Evolutionary conservation across 1,140 invertebrate species (phyloP), one percentile per base, ranked within the genome.

Genomic region (Ooceraea biroi): DNA sequence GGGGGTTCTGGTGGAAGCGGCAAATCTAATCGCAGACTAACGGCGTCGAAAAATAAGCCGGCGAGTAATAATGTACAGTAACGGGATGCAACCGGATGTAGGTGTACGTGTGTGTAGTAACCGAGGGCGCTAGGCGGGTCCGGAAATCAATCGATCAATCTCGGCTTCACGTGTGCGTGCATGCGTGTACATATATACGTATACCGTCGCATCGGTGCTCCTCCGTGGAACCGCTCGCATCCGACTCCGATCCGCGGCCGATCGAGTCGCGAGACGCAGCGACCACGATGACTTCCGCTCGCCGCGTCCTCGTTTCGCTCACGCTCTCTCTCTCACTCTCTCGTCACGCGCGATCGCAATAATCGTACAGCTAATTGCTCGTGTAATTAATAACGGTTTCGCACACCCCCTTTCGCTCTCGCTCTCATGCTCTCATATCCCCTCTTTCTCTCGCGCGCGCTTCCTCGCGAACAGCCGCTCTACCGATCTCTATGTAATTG

Each of bases 191-290:
- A 5, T 52, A n/a, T n/a, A 71, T 36, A 36, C 69, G 50, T 85
- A 85, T 88, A 88, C 87, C 87, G 86, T 88, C 87, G 74, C 84
- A 63, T 88, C 85, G 85, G 85, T 82, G 85, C 76, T 36, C 36
- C 57, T 88, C 72, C 82, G 86, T 80, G 74, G 60, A 74, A 36
- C 36, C 50, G 73, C 69, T 85, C 65, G 36, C 60, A 44, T 87
- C 41, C 74, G 58, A 25, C 73, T 82, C n/a, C 41, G 46, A 55
- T 63, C 69, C 74, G 73, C 55, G 66, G 30, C 7, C 36, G 68
- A 84, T 85, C 74, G 76, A 72, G 85, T 66, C 74, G 65, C 83
- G 52, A 36, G 72, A 73, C 36, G 44, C 57, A 19, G 27, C 14
- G 8, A 10, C 36, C 12, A 58, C 30, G 22, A n/a, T 61, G 46